A percentile compares a stretch with the other conserved stretches of the same genome.
Conservation (phyloP, 1,140 invertebrate genomes). For the Trichogramma pretiosum region DNA sequence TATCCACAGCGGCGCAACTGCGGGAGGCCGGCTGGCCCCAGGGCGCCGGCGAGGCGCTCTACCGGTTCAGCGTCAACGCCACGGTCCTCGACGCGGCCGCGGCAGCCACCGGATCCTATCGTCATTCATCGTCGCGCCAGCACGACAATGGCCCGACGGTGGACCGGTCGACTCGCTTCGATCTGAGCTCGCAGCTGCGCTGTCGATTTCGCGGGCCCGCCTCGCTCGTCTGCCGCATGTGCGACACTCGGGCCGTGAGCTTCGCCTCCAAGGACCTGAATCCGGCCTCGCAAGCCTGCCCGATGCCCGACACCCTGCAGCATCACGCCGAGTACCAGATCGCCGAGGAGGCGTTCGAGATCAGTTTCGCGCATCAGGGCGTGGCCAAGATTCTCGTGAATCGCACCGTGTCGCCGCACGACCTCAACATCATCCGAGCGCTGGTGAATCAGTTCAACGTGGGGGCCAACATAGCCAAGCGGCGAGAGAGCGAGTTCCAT, state of each 20-base stretch:
- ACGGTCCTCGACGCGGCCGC: slow-evolving; percentile 3
- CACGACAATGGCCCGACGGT: too few relatives aligned
- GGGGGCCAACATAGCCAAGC: slow-evolving; percentile 12
- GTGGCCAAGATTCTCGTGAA: slow-evolving; percentile 16
- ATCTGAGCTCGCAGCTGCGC: slow-evolving; percentile 13
- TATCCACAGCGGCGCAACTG: slow-evolving; percentile 10
- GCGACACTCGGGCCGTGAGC: slow-evolving; percentile 11
- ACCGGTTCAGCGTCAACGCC: slow-evolving; percentile 12
- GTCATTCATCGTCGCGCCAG: too few relatives aligned
- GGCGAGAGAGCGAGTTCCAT: background rate
- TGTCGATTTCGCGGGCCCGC: slow-evolving; percentile 14
- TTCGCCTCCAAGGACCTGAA: slow-evolving; percentile 10
- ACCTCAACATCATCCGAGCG: slow-evolving; percentile 15
- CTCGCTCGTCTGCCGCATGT: slow-evolving; percentile 16
- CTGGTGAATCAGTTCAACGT: slow-evolving; percentile 15
- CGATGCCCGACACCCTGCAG: slow-evolving; percentile 4
- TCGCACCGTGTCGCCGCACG: slow-evolving; percentile 11
- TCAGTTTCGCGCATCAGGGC: slow-evolving; percentile 11
- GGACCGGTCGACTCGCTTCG: slow-evolving; percentile 16
- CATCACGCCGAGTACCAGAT: slow-evolving; percentile 15
- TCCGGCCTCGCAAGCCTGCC: background rate
- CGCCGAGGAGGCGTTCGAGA: slow-evolving; percentile 14
- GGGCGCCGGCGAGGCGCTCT: slow-evolving; percentile 5
- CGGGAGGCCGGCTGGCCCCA: slow-evolving; percentile 7
- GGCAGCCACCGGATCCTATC: background rate